Evolutionary conservation across 2,113 vertebrate genomes (phyloP).

Genomic region (Laterallus jamaicensis): DNA sequence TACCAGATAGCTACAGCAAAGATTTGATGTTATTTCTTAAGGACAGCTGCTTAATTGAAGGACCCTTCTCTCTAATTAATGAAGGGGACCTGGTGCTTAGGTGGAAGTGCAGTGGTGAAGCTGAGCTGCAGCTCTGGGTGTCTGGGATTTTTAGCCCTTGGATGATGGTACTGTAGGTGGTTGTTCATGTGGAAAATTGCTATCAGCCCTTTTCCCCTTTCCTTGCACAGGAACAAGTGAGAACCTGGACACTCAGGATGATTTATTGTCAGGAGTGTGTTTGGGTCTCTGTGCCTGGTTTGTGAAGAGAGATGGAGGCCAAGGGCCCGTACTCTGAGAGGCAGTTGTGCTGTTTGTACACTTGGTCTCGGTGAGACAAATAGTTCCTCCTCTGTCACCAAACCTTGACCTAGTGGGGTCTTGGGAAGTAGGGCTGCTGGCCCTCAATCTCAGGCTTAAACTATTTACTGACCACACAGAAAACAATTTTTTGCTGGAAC

Average conservation of each 20-base stretch:
- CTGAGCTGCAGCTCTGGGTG: neutral
- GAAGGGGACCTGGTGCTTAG: neutral
- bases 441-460: neutral
- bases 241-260: neutral
- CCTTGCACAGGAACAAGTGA: neutral
- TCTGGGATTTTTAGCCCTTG: neutral
- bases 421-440: neutral
- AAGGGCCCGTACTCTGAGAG: neutral
- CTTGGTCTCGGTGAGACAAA: neutral
- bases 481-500: constrained; percentile 17
- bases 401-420: neutral
- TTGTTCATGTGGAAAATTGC: neutral
- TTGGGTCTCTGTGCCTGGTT: neutral
- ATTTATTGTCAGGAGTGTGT: neutral
- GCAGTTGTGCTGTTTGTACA: neutral
- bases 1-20: neutral
- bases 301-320: neutral
- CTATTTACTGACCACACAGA: neutral
- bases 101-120: neutral
- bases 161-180: neutral
- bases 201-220: neutral
- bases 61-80: neutral
- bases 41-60: neutral
- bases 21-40: neutral
- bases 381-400: neutral